Conservation (phyloP, 2,113 vertebrate genomes). For the Cyprinodon tularosa region DNA sequence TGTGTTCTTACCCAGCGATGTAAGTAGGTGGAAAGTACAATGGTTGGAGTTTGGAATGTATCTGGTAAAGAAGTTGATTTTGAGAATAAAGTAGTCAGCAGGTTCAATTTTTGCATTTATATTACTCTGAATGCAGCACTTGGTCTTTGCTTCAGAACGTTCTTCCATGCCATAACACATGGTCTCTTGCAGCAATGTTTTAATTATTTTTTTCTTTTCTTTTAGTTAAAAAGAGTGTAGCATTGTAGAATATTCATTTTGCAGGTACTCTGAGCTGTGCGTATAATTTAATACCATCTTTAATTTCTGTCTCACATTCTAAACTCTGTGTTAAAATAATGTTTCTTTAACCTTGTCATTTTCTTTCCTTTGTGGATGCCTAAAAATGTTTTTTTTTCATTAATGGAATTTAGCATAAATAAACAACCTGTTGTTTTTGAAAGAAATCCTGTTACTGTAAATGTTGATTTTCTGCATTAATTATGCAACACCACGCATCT, state of each 20-base stretch:
- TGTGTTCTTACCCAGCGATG: background rate
- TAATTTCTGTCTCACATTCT: conserved; percentile 36
- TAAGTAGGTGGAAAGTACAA: background rate
- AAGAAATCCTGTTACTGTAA: conserved; percentile 49
- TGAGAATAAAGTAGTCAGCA: background rate
- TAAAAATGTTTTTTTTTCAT: conserved; percentile 28
- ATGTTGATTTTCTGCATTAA: conserved; percentile 59
- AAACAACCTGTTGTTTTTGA: conserved; percentile 31
- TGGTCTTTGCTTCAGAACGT: background rate
- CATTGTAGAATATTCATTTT: conserved; percentile 9
- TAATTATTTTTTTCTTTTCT: background rate
- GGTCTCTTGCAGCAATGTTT: background rate
- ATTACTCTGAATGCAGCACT: background rate
- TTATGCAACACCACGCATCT: conserved; percentile 54
- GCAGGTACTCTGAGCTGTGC: conserved; percentile 28
- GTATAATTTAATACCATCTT: conserved; percentile 56
- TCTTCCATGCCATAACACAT: conserved; percentile 33
- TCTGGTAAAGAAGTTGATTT: background rate
- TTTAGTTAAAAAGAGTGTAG: background rate
- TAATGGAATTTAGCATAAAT: conserved; percentile 34
- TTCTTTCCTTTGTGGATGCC: conserved; percentile 29
- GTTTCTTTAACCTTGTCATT: conserved; percentile 43
- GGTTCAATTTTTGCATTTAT: background rate
- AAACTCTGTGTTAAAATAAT: conserved; percentile 25
- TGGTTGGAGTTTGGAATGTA: background rate